Evolutionary conservation across 1,140 invertebrate species (phyloP), one percentile per base, ranked within the genome.

Genomic region (Agrypnia vestita): DNA sequence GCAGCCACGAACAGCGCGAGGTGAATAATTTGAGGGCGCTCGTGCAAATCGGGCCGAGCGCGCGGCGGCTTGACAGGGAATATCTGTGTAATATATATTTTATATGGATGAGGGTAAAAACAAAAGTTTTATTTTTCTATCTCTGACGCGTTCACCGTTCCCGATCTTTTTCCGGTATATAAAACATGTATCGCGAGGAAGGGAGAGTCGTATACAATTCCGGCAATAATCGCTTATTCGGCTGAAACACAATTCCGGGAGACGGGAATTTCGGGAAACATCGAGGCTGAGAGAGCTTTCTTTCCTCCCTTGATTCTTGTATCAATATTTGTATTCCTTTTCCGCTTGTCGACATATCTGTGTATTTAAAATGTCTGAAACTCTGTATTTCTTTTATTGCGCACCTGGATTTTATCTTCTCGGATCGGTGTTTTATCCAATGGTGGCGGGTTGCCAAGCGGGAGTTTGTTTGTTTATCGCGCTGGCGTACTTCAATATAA

Each of bases 111-210:
- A 53, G 61, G 61, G 44, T 49, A 47, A 77, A 35, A 76, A 76
- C 55, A 76, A 76, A 76, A 77, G 35, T 77, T 77, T 64, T 77
- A 67, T 77, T 77, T 77, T 67, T 44, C 51, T 55, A 56, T 64
- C 64, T 62, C 21, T 69, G 59, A 44, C 61, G 61, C 61, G 11
- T 13, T 25, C 51, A 15, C 17, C 55, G 46, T 43, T 17, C 61
- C 17, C 56, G 35, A 64, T 64, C 13, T 25, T 35, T 64, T 64
- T 64, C 12, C 61, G 35, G 35, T 64, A 64, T 43, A 35, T 62
- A 6, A 35, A 62, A 25, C 59, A 62, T 25, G 59, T 62, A 62
- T 62, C 59, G 21, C 21, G 12, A 13, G 11, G 49, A 51, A 15
- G 11, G 59, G 59, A 53, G 53, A 59, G 17, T 59, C 55, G 55